Percentiles rank a stretch among this genome's conserved stretches.
These are phyloP conservation scores for Drosophila hamatofila DNA, from an alignment of 2,888 invertebrate species.

Conservation along the genomic window DNA sequence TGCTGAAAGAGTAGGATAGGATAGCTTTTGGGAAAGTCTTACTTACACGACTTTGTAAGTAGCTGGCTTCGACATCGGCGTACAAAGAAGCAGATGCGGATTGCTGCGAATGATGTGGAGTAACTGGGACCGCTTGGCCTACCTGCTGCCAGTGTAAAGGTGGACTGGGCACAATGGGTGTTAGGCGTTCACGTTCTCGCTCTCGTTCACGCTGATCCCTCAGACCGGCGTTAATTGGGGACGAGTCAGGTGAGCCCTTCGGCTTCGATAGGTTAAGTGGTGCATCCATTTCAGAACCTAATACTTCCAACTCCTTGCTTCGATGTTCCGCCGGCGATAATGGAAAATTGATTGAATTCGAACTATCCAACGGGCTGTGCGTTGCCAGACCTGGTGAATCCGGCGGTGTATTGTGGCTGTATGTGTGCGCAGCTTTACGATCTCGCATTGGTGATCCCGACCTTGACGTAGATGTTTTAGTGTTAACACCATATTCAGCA, in stretches of 20 bases:
- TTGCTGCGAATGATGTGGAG: constrained; percentile 82
- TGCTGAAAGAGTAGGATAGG: background rate
- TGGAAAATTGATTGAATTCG: constrained; percentile 34
- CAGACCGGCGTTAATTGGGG: constrained; percentile 78
- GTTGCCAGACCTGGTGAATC: constrained; percentile 55
- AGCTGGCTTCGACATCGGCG: constrained; percentile 86
- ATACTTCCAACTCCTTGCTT: constrained; percentile 65
- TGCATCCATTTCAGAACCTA: constrained; percentile 92
- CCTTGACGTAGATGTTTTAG: constrained; percentile 21
- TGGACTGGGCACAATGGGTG: constrained; percentile 55
- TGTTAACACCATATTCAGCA: background rate
- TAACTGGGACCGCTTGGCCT: constrained; percentile 42
- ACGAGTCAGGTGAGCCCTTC: constrained; percentile 88
- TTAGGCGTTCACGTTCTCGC: constrained; percentile 22
- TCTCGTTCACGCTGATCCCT: constrained; percentile 51
- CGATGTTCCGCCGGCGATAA: constrained; percentile 42
- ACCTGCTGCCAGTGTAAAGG: constrained; percentile 64
- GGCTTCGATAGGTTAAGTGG: constrained; percentile 96
- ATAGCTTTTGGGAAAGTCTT: background rate
- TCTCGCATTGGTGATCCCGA: constrained; percentile 40
- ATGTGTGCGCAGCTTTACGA: constrained; percentile 20
- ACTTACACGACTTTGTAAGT: constrained; percentile 79
- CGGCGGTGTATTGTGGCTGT: constrained; percentile 65
- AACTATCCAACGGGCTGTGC: constrained; percentile 16
- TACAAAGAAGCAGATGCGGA: constrained; percentile 85